These are phyloP conservation scores for Polyploca ridens DNA, from an alignment of 2,888 invertebrate genomes.

Conservation along the genomic window DNA sequence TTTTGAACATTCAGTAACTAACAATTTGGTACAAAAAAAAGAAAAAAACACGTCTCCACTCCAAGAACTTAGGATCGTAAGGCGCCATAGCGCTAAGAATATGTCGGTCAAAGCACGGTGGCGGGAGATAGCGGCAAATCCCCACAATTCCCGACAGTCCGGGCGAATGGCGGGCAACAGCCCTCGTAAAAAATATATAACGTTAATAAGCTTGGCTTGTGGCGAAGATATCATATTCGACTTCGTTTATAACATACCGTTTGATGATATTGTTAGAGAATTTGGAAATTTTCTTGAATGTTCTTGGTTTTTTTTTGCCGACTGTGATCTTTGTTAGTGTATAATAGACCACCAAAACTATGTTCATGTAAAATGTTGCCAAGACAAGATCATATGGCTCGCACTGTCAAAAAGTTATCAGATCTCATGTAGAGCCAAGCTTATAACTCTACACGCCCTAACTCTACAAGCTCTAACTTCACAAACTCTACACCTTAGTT, in stretches of 20 bases:
- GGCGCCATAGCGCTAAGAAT: conserved; percentile 74
- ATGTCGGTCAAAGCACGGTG: conserved; percentile 80
- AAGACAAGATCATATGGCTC: too few species aligned
- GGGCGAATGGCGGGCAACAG: conserved; percentile 56
- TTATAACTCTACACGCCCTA: too few species aligned
- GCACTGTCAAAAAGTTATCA: too few species aligned
- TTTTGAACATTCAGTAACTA: not conserved
- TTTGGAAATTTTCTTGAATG: too few species aligned
- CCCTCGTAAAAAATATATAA: conserved; percentile 53
- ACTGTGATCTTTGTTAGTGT: too few species aligned
- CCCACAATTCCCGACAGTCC: conserved; percentile 31
- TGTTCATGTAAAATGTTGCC: too few species aligned
- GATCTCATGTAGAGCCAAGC: too few species aligned
- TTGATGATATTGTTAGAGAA: rapidly evolving
- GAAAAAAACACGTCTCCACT: conserved; percentile 41
- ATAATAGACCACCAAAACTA: too few species aligned
- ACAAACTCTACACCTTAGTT: too few species aligned
- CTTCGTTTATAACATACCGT: not conserved
- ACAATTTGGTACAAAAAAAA: not conserved
- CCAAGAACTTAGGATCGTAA: conserved; percentile 55
- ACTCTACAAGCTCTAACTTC: too few species aligned
- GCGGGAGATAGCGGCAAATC: conserved; percentile 71
- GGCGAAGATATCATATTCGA: conserved; percentile 17
- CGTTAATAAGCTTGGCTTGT: conserved; percentile 42
- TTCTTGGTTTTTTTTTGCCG: not conserved